phyloP scores from a whole-genome alignment of 2,888 invertebrate genomes.

The Seira ritae region DNA sequence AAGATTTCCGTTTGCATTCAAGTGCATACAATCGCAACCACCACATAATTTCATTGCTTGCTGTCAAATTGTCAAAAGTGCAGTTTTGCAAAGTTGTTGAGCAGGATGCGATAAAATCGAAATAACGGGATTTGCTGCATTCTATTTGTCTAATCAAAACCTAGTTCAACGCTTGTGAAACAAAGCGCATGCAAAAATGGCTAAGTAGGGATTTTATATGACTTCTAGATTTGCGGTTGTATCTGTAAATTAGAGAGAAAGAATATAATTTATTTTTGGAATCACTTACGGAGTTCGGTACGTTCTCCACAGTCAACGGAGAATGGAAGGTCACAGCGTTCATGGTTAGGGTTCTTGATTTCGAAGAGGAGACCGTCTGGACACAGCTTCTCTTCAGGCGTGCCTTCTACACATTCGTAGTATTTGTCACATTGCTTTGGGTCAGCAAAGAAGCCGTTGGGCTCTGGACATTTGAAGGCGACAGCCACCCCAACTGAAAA shows the following conservation, averaged over 20 bases:
- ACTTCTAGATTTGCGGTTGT: too few species aligned
- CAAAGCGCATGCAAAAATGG: too few species aligned
- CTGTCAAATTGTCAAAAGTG: slow-evolving; percentile 63
- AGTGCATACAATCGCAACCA: neutral
- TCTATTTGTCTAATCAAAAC: neutral
- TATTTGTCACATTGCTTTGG: slow-evolving; percentile 90
- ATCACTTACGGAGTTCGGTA: slow-evolving; percentile 88
- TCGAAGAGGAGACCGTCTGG: slow-evolving; percentile 94
- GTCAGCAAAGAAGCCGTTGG: slow-evolving; percentile 89
- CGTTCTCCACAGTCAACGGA: slow-evolving; percentile 94
- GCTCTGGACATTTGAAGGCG: slow-evolving; percentile 85
- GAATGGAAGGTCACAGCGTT: slow-evolving; percentile 95
- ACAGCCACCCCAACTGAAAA: slow-evolving; percentile 65
- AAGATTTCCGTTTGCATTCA: neutral
- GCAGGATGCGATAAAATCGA: slow-evolving; percentile 59
- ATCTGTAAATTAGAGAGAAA: too few species aligned
- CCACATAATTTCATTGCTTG: neutral
- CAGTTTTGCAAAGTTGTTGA: slow-evolving; percentile 61
- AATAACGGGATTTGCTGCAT: slow-evolving; percentile 62
- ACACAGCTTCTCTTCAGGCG: slow-evolving; percentile 85
- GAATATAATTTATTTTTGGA: neutral
- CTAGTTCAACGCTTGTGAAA: neutral
- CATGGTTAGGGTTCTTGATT: slow-evolving; percentile 87
- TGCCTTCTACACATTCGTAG: slow-evolving; percentile 84
- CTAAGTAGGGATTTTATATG: too few species aligned